A percentile compares a stretch with the other conserved stretches of the same genome.
These are phyloP conservation scores for Lucinisca nassula DNA, from an alignment of 2,888 invertebrate genomes.

Conservation along the genomic window DNA sequence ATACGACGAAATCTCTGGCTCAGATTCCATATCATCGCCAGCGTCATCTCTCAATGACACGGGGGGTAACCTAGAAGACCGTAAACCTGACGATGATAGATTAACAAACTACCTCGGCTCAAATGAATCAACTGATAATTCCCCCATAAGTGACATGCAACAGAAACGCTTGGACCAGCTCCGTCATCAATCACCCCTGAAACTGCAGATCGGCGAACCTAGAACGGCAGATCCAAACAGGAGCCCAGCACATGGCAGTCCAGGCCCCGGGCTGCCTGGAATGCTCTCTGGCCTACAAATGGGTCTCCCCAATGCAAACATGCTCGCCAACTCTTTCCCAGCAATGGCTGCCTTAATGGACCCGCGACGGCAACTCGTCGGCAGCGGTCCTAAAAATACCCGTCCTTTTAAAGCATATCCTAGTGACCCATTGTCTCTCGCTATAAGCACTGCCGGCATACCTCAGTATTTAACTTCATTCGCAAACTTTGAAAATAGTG, in stretches of 20 bases:
- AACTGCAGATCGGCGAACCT: slow-evolving; percentile 61
- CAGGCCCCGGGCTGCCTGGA: slow-evolving; percentile 54
- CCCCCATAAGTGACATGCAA: slow-evolving; percentile 49
- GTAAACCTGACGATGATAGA: slow-evolving; percentile 47
- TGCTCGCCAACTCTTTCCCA: slow-evolving; percentile 70
- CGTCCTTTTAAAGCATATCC: slow-evolving; percentile 91
- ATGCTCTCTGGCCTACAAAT: slow-evolving; percentile 72
- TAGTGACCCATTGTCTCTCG: slow-evolving; percentile 91
- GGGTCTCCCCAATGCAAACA: slow-evolving; percentile 64
- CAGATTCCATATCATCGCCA: slow-evolving; percentile 72
- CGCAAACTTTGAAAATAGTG: slow-evolving; percentile 77
- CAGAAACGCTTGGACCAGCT: slow-evolving; percentile 52
- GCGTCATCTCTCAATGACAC: slow-evolving; percentile 72
- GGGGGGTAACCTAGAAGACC: slow-evolving; percentile 66
- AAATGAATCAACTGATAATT: slow-evolving; percentile 51
- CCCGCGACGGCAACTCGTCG: slow-evolving; percentile 59
- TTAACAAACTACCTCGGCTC: slow-evolving; percentile 34
- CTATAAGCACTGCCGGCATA: slow-evolving; percentile 88
- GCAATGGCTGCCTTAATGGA: slow-evolving; percentile 73
- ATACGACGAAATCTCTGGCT: slow-evolving; percentile 71
- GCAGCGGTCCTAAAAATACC: slow-evolving; percentile 70
- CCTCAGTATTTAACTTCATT: slow-evolving; percentile 78
- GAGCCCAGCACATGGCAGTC: not conserved
- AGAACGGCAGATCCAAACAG: slow-evolving; percentile 30
- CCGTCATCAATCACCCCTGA: slow-evolving; percentile 31